A percentile compares a stretch with the other conserved stretches of the same genome.
phyloP scores from a whole-genome alignment of 2,888 invertebrate genomes.

The Thysanoteuthis rhombus region DNA sequence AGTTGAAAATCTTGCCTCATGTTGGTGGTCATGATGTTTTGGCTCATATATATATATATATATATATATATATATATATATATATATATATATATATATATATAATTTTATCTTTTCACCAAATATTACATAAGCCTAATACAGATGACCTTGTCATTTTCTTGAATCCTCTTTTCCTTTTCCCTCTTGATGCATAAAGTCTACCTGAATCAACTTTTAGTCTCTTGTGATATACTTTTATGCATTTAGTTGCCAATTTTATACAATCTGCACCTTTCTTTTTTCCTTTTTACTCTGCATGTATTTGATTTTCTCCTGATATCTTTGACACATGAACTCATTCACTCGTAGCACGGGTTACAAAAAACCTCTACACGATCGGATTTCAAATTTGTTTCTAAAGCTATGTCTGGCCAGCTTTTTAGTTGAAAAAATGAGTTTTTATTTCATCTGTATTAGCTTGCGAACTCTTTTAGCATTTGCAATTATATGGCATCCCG shows the following conservation, averaged over 20 bases:
- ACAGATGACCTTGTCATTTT: too few species aligned
- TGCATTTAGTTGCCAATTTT: neutral
- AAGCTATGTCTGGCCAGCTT: neutral
- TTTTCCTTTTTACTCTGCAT: neutral
- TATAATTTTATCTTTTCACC: too few species aligned
- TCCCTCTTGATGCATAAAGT: too few species aligned
- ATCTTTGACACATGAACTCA: neutral
- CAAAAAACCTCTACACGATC: neutral
- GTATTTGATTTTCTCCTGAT: neutral
- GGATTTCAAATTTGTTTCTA: neutral
- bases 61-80: too few species aligned
- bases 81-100: too few species aligned
- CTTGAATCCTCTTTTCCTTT: too few species aligned
- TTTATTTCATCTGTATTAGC: too few species aligned
- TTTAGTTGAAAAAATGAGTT: neutral
- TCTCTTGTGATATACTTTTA: neutral
- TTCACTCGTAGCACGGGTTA: neutral
- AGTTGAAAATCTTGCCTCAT: too few species aligned
- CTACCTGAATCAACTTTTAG: too few species aligned
- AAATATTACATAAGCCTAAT: too few species aligned
- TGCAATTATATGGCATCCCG: neutral
- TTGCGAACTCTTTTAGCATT: neutral
- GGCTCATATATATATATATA: too few species aligned
- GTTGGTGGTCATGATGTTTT: too few species aligned
- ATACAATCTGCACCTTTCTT: neutral